Evolutionary conservation across 2,797 vertebrate species (phyloP).

Genomic region (Sparus aurata): DNA sequence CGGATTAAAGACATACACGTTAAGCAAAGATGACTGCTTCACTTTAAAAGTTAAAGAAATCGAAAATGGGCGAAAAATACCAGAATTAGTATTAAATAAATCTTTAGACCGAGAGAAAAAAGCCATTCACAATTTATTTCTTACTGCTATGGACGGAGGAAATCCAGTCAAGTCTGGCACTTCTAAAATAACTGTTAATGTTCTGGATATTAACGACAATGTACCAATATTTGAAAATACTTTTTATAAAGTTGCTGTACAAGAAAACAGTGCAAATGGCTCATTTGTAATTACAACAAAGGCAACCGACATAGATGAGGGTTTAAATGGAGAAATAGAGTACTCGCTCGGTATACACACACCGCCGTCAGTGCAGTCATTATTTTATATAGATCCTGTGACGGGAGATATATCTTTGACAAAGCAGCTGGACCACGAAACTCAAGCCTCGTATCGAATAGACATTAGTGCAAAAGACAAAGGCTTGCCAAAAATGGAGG

Average conservation of each 20-base stretch:
- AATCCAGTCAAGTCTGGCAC: slow-evolving; percentile 65
- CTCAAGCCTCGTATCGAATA: slow-evolving; percentile 59
- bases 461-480: slow-evolving; percentile 71
- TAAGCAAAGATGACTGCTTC: slow-evolving; percentile 71
- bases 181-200: slow-evolving; percentile 62
- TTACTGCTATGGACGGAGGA: slow-evolving; percentile 74
- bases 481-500: slow-evolving; percentile 72
- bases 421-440: slow-evolving; percentile 77
- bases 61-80: slow-evolving; percentile 38
- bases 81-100: slow-evolving; percentile 71
- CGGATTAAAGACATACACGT: slow-evolving; percentile 53
- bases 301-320: slow-evolving; percentile 69
- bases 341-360: slow-evolving; percentile 67
- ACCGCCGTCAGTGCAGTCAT: slow-evolving; percentile 32
- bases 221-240: slow-evolving; percentile 64
- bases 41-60: slow-evolving; percentile 69
- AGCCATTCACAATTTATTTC: slow-evolving; percentile 50
- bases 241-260: slow-evolving; percentile 62
- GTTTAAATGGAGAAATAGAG: slow-evolving; percentile 67
- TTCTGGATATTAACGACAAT: slow-evolving; percentile 76
- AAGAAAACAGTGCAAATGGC: slow-evolving; percentile 60
- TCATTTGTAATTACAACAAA: slow-evolving; percentile 47
- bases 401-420: slow-evolving; percentile 70
- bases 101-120: slow-evolving; percentile 69
- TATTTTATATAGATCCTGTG: slow-evolving; percentile 65